Conservation (phyloP, 2,113 vertebrate species). For the Atrichornis clamosus region DNA sequence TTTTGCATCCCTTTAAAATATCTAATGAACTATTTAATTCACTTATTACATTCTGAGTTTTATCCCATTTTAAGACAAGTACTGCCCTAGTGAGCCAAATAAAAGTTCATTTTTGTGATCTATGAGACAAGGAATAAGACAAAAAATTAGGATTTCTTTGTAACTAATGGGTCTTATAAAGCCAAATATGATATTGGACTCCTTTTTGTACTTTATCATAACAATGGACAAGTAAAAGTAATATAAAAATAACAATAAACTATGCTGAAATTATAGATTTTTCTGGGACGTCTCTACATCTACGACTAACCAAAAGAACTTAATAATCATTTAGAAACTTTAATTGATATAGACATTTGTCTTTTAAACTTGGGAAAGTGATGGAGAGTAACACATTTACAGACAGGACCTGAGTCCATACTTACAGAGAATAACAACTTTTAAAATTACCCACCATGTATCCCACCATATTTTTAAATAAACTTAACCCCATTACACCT, state of each 20-base stretch:
- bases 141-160: neutral
- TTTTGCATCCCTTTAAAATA: neutral
- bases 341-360: neutral
- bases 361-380: neutral
- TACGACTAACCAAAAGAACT: neutral
- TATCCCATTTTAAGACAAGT: neutral
- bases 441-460: neutral
- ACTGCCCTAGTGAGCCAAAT: neutral
- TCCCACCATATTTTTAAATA: neutral
- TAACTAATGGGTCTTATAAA: neutral
- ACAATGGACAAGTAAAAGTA: neutral
- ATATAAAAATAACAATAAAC: neutral
- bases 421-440: neutral
- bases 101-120: neutral
- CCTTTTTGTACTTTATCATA: neutral
- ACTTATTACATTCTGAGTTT: neutral
- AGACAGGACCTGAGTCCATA: neutral
- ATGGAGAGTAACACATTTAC: neutral
- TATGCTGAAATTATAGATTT: neutral
- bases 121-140: neutral
- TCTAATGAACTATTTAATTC: neutral
- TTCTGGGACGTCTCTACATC: neutral
- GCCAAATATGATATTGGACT: neutral
- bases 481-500: neutral
- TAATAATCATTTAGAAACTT: neutral